Evolutionary conservation across 2,888 invertebrate genomes (phyloP).

Genomic region (Sturmia bella): DNA sequence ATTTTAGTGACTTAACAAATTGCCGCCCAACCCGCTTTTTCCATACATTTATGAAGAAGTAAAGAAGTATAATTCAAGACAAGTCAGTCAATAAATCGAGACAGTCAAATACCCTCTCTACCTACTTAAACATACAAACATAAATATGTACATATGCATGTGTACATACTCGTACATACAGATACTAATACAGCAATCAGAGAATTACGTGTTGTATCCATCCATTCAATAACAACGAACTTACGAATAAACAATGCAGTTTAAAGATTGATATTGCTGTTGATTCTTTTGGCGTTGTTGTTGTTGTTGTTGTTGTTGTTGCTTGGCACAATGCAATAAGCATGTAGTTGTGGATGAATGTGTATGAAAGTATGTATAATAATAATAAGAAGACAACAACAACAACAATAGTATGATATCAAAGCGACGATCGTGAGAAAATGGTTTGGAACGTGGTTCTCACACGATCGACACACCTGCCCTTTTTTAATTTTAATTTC

Average conservation of each 20-base stretch:
- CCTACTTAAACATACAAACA: constrained; percentile 38
- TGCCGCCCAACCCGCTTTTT: neutral
- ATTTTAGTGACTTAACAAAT: constrained; percentile 39
- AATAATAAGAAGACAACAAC: constrained; percentile 44
- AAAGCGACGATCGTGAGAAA: constrained; percentile 82
- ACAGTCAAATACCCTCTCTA: constrained; percentile 56
- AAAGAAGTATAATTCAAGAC: constrained; percentile 51
- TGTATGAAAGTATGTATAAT: constrained; percentile 42
- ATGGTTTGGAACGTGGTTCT: constrained; percentile 83
- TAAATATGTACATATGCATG: neutral
- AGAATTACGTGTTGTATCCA: constrained; percentile 57
- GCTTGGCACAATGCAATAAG: constrained; percentile 48
- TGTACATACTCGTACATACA: neutral
- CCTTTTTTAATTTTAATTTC: constrained; percentile 80
- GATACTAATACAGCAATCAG: neutral
- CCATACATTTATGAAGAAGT: constrained; percentile 57
- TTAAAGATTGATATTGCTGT: constrained; percentile 35
- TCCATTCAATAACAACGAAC: constrained; percentile 29
- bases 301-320: constrained; percentile 42
- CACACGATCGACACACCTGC: constrained; percentile 83
- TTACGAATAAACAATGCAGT: constrained; percentile 63
- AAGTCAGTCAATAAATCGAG: constrained; percentile 65
- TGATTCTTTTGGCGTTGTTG: constrained; percentile 17
- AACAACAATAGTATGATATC: constrained; percentile 73
- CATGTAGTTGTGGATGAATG: constrained; percentile 31